Evolutionary conservation across 2,797 vertebrate species (phyloP), one percentile per base, ranked within the genome.

Genomic region (Remorina albescens): DNA sequence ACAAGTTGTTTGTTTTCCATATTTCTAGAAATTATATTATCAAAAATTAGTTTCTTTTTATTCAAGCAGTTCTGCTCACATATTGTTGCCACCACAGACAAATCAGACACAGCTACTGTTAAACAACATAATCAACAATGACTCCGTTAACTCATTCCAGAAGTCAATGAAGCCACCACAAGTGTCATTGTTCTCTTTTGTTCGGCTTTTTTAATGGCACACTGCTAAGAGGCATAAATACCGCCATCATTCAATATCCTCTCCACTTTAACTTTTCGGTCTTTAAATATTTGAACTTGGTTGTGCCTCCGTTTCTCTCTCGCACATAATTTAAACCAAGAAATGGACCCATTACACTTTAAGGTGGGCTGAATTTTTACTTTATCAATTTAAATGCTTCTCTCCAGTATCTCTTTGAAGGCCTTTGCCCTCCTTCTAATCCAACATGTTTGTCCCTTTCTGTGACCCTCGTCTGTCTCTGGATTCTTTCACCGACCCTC

Each of bases 401-500:
- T 36, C 65, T 70, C 21, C 1, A 12, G 13, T 68, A 21, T 72
- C 13, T 41, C 39, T 71, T 71, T 55, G 50, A 8, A 66, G 70
- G 39, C 73, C 69, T 83, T 82, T 85, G 58, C 50, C 74, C 71
- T 75, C 46, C 47, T 46, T 76, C 58, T 37, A 44, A 71, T 81
- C 74, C 68, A 80, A 32, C 61, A 49, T 67, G 66, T 71, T 81
- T 76, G 62, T 81, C 65, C 53, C 51, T 74, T 19, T 67, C 74
- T 5, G 11, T 82, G 72, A 83, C 84, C 83, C 67, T 74, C 60
- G 73, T 82, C 67, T 26, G 44, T 81, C 65, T 80, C 37, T 62
- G 61, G 66, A 71, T 80, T 67, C 56, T 77, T 68, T 82, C 59
- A 61, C 25, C 8, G 8, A 84, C 71, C 76, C 78, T 81, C 57